phyloP scores from a whole-genome alignment of 2,113 vertebrate genomes.

The Murina feae region DNA sequence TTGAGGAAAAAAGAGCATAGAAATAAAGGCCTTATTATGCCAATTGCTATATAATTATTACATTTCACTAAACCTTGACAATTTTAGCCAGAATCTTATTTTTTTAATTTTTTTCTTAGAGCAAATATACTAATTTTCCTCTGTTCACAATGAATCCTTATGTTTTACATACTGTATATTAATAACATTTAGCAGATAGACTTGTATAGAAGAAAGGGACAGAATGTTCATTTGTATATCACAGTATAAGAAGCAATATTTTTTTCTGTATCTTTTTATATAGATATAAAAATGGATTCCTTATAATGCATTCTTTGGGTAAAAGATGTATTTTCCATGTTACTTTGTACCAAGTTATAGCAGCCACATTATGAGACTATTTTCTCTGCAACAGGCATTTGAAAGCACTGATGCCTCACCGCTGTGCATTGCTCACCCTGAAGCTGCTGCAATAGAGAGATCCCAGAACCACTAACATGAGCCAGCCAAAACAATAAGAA shows the following conservation, averaged over 20 bases:
- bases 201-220: not conserved
- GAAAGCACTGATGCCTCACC: not conserved
- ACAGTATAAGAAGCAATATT: not conserved
- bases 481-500: not conserved
- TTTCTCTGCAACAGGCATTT: not conserved
- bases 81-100: not conserved
- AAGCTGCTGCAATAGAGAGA: not conserved
- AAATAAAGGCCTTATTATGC: not conserved
- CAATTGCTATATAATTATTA: not conserved
- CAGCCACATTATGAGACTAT: not conserved
- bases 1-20: slow-evolving; percentile 28
- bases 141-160: not conserved
- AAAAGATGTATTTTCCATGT: not conserved
- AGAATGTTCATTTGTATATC: not conserved
- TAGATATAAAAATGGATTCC: not conserved
- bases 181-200: not conserved
- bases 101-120: not conserved
- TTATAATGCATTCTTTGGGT: not conserved
- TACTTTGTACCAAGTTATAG: not conserved
- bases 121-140: not conserved
- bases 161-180: not conserved
- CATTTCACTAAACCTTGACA: not conserved
- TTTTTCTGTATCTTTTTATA: not conserved
- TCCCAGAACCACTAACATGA: not conserved
- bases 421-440: not conserved